Percentiles rank a stretch among this genome's conserved stretches.
Conservation (phyloP, 2,797 vertebrate genomes). For the Rousettus madagascariensis region DNA sequence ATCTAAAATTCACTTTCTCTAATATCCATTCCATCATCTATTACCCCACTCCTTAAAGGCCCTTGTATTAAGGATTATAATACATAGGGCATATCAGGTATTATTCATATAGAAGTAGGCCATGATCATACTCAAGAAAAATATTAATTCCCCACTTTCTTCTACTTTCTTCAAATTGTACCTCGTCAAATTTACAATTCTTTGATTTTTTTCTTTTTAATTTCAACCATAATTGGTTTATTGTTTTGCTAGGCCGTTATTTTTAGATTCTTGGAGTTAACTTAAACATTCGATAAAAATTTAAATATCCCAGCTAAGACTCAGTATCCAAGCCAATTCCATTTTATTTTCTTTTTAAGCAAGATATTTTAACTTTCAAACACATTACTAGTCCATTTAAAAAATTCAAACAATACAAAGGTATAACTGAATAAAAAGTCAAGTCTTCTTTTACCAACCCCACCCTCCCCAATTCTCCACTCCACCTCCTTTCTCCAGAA, state of each 20-base stretch:
- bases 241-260: conserved; percentile 41
- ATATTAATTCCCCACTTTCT: neutral
- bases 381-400: neutral
- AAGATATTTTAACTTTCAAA: conserved; percentile 43
- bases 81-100: neutral
- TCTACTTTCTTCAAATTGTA: conserved; percentile 31
- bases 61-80: neutral
- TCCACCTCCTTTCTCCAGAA: neutral
- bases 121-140: conserved; percentile 40
- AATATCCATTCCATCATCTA: neutral
- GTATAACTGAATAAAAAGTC: conserved; percentile 33
- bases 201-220: neutral
- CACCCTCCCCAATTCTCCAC: neutral
- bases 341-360: conserved; percentile 46
- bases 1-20: conserved; percentile 28
- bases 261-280: conserved; percentile 68
- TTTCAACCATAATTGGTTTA: conserved; percentile 22
- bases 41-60: neutral
- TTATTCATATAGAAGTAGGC: conserved; percentile 35
- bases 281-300: conserved; percentile 63
- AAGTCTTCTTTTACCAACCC: neutral
- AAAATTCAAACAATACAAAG: neutral
- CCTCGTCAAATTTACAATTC: conserved; percentile 7
- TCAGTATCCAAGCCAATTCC: neutral
- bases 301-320: conserved; percentile 7